phyloP scores from a whole-genome alignment of 2,797 vertebrate genomes.

The Gambusia yucatana region DNA sequence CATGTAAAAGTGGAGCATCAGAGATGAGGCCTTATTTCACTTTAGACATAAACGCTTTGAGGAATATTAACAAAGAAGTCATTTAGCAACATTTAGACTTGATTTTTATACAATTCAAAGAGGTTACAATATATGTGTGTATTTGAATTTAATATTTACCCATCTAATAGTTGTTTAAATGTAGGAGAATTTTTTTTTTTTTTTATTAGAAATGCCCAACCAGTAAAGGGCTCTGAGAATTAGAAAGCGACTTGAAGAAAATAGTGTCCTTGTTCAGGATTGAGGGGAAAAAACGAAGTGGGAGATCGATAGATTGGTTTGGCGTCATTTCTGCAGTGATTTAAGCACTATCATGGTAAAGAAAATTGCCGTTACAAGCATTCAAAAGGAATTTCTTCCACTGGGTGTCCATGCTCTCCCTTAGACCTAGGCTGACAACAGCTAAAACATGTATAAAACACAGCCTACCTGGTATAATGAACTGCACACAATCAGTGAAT shows the following conservation, averaged over 20 bases:
- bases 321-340: background rate
- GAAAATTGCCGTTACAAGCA: background rate
- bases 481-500: too few relatives aligned
- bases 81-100: conserved; percentile 1
- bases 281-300: background rate
- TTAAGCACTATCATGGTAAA: background rate
- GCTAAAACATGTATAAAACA: too few relatives aligned
- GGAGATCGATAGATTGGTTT: background rate
- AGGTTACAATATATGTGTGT: background rate
- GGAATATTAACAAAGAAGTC: background rate
- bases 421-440: too few relatives aligned
- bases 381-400: background rate
- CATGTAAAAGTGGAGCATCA: conserved; percentile 55
- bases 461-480: too few relatives aligned
- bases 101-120: background rate
- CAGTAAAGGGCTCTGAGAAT: background rate
- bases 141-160: background rate
- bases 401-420: too few relatives aligned
- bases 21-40: conserved; percentile 50
- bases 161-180: background rate
- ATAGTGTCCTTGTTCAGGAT: background rate
- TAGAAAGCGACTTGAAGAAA: background rate
- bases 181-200: background rate
- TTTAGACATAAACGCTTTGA: conserved; percentile 44
- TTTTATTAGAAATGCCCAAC: background rate